Percentiles rank a stretch among this genome's conserved stretches.
Conservation (phyloP, 2,797 vertebrate species). For the Emys orbicularis region DNA sequence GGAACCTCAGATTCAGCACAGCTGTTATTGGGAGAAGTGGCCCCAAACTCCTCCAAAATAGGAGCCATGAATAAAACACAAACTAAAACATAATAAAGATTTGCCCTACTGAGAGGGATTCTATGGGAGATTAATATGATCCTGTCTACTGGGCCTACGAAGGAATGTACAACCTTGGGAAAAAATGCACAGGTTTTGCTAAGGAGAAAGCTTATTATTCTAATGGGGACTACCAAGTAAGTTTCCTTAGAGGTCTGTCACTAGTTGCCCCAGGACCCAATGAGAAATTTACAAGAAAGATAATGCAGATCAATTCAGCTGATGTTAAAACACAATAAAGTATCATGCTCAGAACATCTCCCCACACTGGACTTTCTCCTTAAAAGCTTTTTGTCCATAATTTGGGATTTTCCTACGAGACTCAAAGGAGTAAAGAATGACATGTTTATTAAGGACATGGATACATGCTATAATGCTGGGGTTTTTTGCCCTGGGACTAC, state of each 20-base stretch:
- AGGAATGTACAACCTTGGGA: not conserved
- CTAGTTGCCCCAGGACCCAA: constrained; percentile 36
- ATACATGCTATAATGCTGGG: not conserved
- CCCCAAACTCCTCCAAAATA: not conserved
- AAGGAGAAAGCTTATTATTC: not conserved
- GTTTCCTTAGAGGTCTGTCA: constrained; percentile 14
- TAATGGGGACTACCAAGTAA: constrained; percentile 46
- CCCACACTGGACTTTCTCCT: not conserved
- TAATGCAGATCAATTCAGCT: not conserved
- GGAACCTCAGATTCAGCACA: not conserved
- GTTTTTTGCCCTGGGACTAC: not conserved
- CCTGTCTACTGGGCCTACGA: not conserved
- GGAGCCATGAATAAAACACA: rapidly evolving
- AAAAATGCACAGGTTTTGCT: not conserved
- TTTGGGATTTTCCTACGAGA: not conserved
- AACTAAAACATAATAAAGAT: not conserved
- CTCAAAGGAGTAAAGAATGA: not conserved
- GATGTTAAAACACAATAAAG: not conserved
- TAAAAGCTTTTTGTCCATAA: not conserved
- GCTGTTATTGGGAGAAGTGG: not conserved
- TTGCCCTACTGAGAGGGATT: not conserved
- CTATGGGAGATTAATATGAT: not conserved
- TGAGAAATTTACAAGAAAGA: not conserved
- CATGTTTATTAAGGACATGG: not conserved
- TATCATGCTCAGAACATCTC: rapidly evolving